These are phyloP conservation scores for Sebastiscus albofasciatus DNA, from an alignment of 2,797 vertebrate species.

Conservation along the genomic window DNA sequence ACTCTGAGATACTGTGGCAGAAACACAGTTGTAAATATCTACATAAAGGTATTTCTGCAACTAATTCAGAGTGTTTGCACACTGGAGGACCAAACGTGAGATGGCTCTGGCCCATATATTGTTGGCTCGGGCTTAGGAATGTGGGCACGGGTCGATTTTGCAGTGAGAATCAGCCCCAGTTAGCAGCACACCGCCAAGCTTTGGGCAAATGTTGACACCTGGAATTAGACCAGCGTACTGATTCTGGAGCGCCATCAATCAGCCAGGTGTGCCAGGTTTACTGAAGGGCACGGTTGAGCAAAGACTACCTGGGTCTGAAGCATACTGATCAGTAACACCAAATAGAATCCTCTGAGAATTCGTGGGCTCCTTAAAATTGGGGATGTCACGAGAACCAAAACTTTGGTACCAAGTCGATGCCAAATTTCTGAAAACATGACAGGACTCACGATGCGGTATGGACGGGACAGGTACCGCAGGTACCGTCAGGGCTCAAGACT, in stretches of 20 bases:
- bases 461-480: too few species aligned
- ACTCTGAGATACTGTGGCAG: neutral
- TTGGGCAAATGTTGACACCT: neutral
- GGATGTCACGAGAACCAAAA: too few species aligned
- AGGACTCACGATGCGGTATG: too few species aligned
- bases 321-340: neutral
- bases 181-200: neutral
- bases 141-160: neutral
- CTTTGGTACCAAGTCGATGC: too few species aligned
- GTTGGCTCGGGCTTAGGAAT: neutral
- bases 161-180: neutral
- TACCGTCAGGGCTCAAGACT: too few species aligned
- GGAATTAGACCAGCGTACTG: neutral
- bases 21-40: neutral
- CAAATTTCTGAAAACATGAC: too few species aligned
- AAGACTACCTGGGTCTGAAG: neutral
- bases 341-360: too few species aligned
- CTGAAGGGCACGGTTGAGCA: neutral
- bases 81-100: neutral
- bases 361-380: too few species aligned
- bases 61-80: neutral
- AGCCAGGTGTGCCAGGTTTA: neutral
- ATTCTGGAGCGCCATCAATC: slow-evolving; percentile 3
- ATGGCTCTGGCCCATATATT: neutral
- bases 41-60: neutral